Percentiles rank a stretch among this genome's conserved stretches.
These are phyloP conservation scores for Drosophila hydei DNA, from an alignment of 1,140 invertebrate genomes.

Conservation along the genomic window DNA sequence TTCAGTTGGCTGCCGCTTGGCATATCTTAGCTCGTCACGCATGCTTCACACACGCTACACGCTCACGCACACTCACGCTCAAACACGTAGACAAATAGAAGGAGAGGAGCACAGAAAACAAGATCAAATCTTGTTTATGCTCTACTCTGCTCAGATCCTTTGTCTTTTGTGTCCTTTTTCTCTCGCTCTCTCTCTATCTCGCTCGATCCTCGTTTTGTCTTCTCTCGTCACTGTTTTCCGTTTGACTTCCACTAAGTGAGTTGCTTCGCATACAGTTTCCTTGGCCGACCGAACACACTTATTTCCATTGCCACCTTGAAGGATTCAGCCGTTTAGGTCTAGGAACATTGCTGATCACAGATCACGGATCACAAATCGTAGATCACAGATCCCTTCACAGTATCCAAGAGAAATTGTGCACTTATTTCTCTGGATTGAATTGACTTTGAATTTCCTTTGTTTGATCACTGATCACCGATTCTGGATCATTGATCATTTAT, in stretches of 20 bases:
- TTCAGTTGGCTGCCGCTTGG: conserved; percentile 43
- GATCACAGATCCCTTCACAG: background rate
- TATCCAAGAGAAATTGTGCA: background rate
- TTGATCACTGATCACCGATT: conserved; percentile 15
- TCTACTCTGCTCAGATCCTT: background rate
- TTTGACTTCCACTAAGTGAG: conserved; percentile 14
- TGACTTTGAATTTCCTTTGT: background rate
- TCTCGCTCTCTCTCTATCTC: background rate
- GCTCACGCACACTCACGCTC: background rate
- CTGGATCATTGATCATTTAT: conserved; percentile 19
- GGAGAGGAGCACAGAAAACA: background rate
- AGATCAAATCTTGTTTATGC: background rate
- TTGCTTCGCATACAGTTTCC: conserved; percentile 35
- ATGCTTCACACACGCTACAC: conserved; percentile 32
- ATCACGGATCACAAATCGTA: conserved; percentile 10
- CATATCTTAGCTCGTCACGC: conserved; percentile 55
- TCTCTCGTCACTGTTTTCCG: background rate
- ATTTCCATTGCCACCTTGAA: conserved; percentile 67
- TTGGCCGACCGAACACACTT: conserved; percentile 48
- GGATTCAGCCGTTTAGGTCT: conserved; percentile 23
- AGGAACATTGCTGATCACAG: conserved; percentile 40
- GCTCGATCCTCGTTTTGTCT: background rate
- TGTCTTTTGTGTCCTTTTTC: background rate
- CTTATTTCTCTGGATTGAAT: background rate
- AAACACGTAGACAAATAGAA: background rate